phyloP scores from a whole-genome alignment of 2,888 invertebrate genomes.

The Ochropleura plecta region DNA sequence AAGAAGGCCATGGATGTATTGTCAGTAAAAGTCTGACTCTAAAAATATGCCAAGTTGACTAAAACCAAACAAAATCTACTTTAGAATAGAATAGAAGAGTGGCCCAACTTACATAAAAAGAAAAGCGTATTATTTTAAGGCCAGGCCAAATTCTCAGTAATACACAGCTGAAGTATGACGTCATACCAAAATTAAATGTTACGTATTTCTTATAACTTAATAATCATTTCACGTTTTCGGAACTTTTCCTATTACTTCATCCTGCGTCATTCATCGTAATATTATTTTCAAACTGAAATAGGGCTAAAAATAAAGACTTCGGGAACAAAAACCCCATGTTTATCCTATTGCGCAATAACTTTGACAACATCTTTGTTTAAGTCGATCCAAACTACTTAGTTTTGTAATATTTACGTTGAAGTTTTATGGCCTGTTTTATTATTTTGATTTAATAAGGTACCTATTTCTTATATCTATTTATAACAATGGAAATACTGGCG shows the following conservation, averaged over 20 bases:
- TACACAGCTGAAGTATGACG: slow-evolving; percentile 11
- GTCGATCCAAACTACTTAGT: background rate
- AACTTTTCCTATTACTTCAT: slow-evolving; percentile 35
- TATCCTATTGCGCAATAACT: slow-evolving; percentile 24
- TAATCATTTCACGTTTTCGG: background rate
- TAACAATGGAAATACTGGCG: background rate
- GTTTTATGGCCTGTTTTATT: background rate
- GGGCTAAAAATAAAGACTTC: slow-evolving; percentile 41
- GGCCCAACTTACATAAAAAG: background rate
- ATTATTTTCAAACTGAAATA: slow-evolving; percentile 31
- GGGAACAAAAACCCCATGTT: slow-evolving; percentile 25
- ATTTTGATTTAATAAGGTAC: background rate
- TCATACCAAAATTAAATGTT: slow-evolving; percentile 18
- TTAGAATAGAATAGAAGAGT: background rate
- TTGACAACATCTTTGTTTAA: background rate
- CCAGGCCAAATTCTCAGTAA: background rate
- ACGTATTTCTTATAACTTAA: slow-evolving; percentile 4
- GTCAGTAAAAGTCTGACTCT: no score
- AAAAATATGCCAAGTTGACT: background rate
- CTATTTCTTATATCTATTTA: background rate
- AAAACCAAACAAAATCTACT: background rate
- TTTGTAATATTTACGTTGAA: background rate
- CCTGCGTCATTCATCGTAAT: slow-evolving; percentile 33
- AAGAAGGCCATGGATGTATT: no score
- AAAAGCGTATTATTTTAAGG: background rate